These are phyloP conservation scores for Ramazzottius varieornatus DNA, from an alignment of 2,888 invertebrate species.

Conservation along the genomic window DNA sequence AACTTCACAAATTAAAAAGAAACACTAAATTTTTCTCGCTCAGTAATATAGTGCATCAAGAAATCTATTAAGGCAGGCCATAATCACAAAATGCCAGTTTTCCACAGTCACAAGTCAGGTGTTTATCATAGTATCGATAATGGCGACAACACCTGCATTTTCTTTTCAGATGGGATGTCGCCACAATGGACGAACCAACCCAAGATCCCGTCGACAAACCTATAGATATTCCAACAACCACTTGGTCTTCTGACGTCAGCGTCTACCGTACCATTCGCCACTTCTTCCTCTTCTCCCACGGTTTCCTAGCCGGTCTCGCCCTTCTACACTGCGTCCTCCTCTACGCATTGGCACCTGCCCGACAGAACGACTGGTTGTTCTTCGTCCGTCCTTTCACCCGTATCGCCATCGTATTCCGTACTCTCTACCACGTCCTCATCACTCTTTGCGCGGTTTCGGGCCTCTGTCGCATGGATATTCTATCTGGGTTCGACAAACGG, in stretches of 20 bases:
- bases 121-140: neutral
- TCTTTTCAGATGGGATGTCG: no score
- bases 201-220: neutral
- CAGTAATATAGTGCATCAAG: no score
- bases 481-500: neutral
- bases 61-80: no score
- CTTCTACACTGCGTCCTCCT: neutral
- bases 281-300: neutral
- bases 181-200: no score
- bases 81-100: neutral
- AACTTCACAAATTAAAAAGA: no score
- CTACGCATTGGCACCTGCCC: neutral
- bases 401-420: neutral
- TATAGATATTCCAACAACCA: neutral
- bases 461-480: neutral
- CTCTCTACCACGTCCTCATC: neutral
- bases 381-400: neutral
- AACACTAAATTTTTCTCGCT: no score
- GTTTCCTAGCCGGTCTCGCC: neutral
- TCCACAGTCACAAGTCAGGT: neutral
- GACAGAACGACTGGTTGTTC: neutral
- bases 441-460: neutral
- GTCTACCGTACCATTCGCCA: neutral
- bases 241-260: neutral
- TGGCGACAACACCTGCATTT: neutral